These are phyloP conservation scores for Shargacucullia verbasci DNA, from an alignment of 2,888 invertebrate genomes.

Conservation along the genomic window DNA sequence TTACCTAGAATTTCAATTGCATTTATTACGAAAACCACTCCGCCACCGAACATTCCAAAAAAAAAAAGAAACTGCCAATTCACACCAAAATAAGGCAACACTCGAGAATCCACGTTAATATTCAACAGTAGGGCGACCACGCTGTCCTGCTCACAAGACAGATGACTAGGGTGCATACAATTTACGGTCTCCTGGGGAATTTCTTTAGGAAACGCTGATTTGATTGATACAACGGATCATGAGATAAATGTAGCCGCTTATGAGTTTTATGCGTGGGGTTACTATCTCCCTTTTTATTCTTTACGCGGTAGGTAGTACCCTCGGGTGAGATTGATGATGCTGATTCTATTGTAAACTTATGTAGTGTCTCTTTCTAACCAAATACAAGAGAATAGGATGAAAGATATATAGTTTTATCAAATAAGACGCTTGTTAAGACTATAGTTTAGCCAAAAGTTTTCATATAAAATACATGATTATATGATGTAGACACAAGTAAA, in stretches of 20 bases:
- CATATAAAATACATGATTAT: no score
- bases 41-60: conserved; percentile 15
- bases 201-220: conserved; percentile 62
- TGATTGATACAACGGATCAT: conserved; percentile 63
- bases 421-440: no score
- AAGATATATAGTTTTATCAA: no score
- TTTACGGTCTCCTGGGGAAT: conserved; percentile 50
- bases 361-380: no score
- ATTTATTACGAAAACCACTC: background rate
- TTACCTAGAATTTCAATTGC: no score
- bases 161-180: conserved; percentile 66
- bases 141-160: conserved; percentile 44
- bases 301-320: conserved; percentile 13
- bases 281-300: conserved; percentile 20
- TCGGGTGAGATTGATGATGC: conserved; percentile 16
- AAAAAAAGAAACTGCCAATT: conserved; percentile 40
- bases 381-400: no score
- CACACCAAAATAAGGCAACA: conserved; percentile 40
- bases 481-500: no score
- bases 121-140: conserved; percentile 52
- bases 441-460: no score
- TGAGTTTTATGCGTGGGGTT: conserved; percentile 23
- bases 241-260: conserved; percentile 49
- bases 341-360: no score
- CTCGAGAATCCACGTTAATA: conserved; percentile 42